A percentile compares a stretch with the other conserved stretches of the same genome.
phyloP scores from a whole-genome alignment of 2,888 invertebrate genomes.

The Pyrrhosoma nymphula region DNA sequence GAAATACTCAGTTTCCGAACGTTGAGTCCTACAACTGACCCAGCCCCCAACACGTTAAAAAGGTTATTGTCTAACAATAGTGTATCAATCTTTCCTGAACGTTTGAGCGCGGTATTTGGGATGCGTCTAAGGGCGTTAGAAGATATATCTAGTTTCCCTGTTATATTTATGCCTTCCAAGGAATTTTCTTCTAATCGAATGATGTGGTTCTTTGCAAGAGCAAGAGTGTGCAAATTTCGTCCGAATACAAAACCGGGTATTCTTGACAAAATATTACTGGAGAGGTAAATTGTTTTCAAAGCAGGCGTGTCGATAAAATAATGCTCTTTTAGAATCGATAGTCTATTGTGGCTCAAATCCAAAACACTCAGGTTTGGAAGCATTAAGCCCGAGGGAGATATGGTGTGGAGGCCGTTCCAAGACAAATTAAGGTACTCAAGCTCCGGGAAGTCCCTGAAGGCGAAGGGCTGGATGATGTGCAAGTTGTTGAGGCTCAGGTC shows the following conservation, averaged over 20 bases:
- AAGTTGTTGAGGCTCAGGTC: constrained; percentile 72
- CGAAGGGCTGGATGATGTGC: constrained; percentile 70
- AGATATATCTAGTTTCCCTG: constrained; percentile 71
- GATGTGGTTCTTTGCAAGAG: constrained; percentile 72
- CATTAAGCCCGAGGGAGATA: constrained; percentile 71
- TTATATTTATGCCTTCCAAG: constrained; percentile 72
- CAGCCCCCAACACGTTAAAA: constrained; percentile 70
- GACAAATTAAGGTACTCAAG: constrained; percentile 71
- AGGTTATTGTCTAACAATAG: constrained; percentile 72
- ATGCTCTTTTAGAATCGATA: constrained; percentile 70
- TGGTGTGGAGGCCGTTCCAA: constrained; percentile 72
- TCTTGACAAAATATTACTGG: constrained; percentile 71
- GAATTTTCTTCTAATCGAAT: constrained; percentile 72
- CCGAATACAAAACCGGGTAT: constrained; percentile 71
- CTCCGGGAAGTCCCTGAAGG: constrained; percentile 71
- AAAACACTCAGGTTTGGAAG: constrained; percentile 71
- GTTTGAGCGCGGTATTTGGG: constrained; percentile 71
- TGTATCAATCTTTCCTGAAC: constrained; percentile 70
- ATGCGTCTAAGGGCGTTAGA: constrained; percentile 72
- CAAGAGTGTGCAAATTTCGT: constrained; percentile 70
- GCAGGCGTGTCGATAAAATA: constrained; percentile 71
- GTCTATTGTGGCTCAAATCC: constrained; percentile 71
- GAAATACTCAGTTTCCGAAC: constrained; percentile 71
- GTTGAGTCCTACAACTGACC: constrained; percentile 70
- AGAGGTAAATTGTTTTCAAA: constrained; percentile 71